Evolutionary conservation across 2,113 vertebrate species (phyloP), one percentile per base, ranked within the genome.

Genomic region (Reinhardtius hippoglossoides): DNA sequence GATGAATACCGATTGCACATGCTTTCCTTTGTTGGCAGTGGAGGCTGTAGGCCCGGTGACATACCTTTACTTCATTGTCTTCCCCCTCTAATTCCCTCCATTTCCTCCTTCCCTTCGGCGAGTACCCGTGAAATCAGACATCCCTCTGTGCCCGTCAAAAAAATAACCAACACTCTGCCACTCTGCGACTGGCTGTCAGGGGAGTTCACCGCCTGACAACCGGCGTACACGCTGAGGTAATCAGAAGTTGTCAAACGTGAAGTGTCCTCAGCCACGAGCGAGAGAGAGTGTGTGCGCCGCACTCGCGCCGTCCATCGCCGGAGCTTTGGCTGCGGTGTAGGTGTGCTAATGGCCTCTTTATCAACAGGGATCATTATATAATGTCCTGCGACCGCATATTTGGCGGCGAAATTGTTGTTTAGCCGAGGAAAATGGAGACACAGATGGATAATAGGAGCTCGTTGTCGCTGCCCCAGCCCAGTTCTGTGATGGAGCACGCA

Each of bases 231-330:
- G 37, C 79, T 65, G 86, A 85, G 77, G 85, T 88, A 92, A 92
- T 93, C 90, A 91, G 85, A 90, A 90, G 79, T 85, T 89, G 90
- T 90, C 90, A 89, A 75, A 84, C 55, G 66, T 79, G 78, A 80
- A 86, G 88, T 61, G 84, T 88, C 87, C 85, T 89, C 66, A 31
- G 83, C 80, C 55, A 61, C 48, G 76, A 64, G 66, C 63, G 74
- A 59, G 73, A 24, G 74, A 59, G 73, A 24, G 67, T 3, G 35
- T 0, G 21, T 71, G 16, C 9, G 14, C 16, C 44, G 18, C 20
- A 54, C 82, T 58, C 35, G 8, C 3, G 6, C 31, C 13, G 66
- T 77, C 82, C 27, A 40, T 23, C 20, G 23, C 55, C 59, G 13
- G 73, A 31, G 55, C 78, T 67, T 56, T 71, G 82, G 76, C 67